Percentiles rank a stretch among this genome's conserved stretches.
phyloP scores from a whole-genome alignment of 2,888 invertebrate genomes.

The Diaperis boleti region DNA sequence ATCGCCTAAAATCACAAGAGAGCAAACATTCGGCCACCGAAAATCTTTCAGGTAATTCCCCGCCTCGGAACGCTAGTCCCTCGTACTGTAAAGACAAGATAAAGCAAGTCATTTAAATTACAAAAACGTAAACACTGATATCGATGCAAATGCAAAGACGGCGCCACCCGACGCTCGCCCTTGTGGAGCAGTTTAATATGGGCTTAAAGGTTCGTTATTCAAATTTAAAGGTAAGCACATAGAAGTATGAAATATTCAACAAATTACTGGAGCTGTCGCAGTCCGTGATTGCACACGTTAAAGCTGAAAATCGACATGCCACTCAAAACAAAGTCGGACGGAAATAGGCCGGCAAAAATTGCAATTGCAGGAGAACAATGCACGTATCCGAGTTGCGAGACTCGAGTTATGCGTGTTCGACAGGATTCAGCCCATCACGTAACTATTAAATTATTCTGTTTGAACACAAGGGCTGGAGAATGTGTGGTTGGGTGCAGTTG shows the following conservation, averaged over 20 bases:
- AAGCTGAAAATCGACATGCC: too few relatives aligned
- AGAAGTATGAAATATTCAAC: neutral
- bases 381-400: too few relatives aligned
- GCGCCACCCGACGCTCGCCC: neutral
- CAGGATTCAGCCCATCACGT: neutral
- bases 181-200: neutral
- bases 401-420: neutral
- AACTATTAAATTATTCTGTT: neutral
- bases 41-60: conserved; percentile 19
- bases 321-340: too few relatives aligned
- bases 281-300: too few relatives aligned
- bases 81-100: conserved; percentile 25
- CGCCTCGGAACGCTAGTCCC: conserved; percentile 16
- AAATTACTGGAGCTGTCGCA: neutral
- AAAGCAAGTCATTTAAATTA: conserved; percentile 37
- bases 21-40: neutral
- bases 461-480: neutral
- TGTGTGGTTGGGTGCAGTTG: too few relatives aligned
- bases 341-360: too few relatives aligned
- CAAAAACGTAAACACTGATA: conserved; percentile 37
- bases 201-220: conserved; percentile 2
- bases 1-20: conserved; percentile 1
- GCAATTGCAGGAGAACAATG: too few relatives aligned
- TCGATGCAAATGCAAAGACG: conserved; percentile 30
- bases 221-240: neutral